Evolutionary conservation across 2,888 invertebrate genomes (phyloP), one percentile per base, ranked within the genome.

Genomic region (Morinoia aosen): DNA sequence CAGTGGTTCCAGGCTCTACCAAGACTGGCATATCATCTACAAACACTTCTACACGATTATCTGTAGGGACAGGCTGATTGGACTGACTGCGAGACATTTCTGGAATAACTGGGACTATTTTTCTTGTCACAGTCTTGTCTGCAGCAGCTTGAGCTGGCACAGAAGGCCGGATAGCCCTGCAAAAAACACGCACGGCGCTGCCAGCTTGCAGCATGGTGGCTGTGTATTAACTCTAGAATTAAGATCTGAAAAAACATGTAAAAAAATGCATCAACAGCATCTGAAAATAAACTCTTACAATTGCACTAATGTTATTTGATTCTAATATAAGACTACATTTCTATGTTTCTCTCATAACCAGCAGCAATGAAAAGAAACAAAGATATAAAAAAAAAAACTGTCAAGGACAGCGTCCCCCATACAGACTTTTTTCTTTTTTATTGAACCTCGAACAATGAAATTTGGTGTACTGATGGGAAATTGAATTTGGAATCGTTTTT

Each of bases 1-100:
- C 99, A 93, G 99, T 99, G 61, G 99, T 99, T 95, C 99, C 99
- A 58, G 99, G 99, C 93, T 98, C 98, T 88, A 99, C 99, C 97
- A 98, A 97, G 0, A 99, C 99, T 96, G 98, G 98, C 97, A 99
- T 98, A 97, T 99, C 99, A 98, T 99, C 99, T 97, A 99, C 98
- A 97, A 99, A 99, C 94, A 99, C 98, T 98, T 99, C 99, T 91
- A 99, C 98, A n/a, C 64, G 48, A 58, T 95, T 95, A 57, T 95
- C 95, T 58, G 95, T n/a, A n/a, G 64, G 61, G 40, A 95, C 95
- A 58, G 95, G 95, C 57, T 95, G 39, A 39, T 95, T 95, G 8
- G 61, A 64, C 95, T 95, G 95, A 40, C 57, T 48, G 19, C 95
- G 93, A 57, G 93, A 19, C 97, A 98, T 98, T 96, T 98, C 98